phyloP scores from a whole-genome alignment of 2,888 invertebrate species.

The Caenorhabditis sp. region DNA sequence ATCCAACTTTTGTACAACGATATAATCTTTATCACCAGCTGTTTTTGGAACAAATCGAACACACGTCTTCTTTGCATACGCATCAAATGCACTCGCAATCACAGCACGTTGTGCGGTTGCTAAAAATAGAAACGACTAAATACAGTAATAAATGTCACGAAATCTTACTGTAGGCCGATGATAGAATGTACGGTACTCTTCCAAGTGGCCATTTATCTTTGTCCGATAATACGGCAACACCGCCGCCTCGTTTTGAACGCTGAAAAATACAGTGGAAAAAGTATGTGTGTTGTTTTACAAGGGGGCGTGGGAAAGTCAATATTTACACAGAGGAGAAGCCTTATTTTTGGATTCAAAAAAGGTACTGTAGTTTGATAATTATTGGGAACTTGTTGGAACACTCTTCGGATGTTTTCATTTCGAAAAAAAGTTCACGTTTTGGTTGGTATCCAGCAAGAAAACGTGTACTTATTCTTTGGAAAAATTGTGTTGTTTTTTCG shows the following conservation, averaged over 20 bases:
- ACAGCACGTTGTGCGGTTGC: slow-evolving; percentile 68
- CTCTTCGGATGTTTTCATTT: too few species aligned
- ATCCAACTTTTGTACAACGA: slow-evolving; percentile 74
- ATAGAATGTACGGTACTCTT: slow-evolving; percentile 66
- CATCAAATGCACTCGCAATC: slow-evolving; percentile 76
- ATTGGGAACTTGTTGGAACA: too few species aligned
- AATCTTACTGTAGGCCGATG: slow-evolving; percentile 64
- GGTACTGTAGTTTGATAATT: too few species aligned
- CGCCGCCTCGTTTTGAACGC: slow-evolving; percentile 61
- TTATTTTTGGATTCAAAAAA: too few species aligned
- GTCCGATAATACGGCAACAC: slow-evolving; percentile 60
- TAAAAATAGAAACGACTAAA: slow-evolving; percentile 19
- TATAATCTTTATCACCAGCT: slow-evolving; percentile 75
- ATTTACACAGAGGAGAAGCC: too few species aligned
- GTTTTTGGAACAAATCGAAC: slow-evolving; percentile 77
- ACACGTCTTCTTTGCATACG: slow-evolving; percentile 77
- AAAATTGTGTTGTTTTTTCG: too few species aligned
- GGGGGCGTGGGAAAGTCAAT: too few species aligned
- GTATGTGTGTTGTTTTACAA: too few species aligned
- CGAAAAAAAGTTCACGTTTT: too few species aligned
- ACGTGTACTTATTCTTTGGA: too few species aligned
- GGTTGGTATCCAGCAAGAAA: too few species aligned
- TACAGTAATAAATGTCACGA: background rate
- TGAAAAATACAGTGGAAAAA: slow-evolving; percentile 26
- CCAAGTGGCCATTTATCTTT: slow-evolving; percentile 70